Conservation (phyloP, 2,888 invertebrate genomes). For the Drosophila niveifrons region DNA sequence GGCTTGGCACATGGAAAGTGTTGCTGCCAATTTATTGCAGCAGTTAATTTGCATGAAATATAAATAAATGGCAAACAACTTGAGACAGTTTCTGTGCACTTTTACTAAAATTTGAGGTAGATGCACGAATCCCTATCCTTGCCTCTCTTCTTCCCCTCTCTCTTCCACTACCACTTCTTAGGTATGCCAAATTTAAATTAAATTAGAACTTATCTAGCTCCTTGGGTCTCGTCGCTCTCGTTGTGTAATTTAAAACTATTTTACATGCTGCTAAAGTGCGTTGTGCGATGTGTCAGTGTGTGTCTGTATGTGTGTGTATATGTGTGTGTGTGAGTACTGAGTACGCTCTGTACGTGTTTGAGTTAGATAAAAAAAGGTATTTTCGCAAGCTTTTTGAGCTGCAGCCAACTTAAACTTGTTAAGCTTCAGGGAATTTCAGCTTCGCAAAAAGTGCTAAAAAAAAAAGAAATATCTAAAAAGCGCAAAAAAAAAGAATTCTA, state of each 20-base stretch:
- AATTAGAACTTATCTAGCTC: slow-evolving; percentile 72
- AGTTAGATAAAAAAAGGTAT: slow-evolving; percentile 53
- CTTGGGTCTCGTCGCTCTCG: slow-evolving; percentile 42
- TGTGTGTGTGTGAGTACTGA: slow-evolving; percentile 3
- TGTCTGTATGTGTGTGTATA: slow-evolving; percentile 8
- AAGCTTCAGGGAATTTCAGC: slow-evolving; percentile 78
- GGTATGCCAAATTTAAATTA: slow-evolving; percentile 65
- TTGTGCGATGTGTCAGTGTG: slow-evolving; percentile 30
- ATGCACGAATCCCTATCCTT: background rate
- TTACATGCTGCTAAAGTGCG: slow-evolving; percentile 68
- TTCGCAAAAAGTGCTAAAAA: slow-evolving; percentile 52
- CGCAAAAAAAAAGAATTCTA: slow-evolving; percentile 43
- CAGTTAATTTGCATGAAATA: slow-evolving; percentile 81
- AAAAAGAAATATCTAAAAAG: slow-evolving; percentile 32
- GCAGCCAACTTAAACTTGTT: slow-evolving; percentile 78
- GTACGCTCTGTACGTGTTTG: slow-evolving; percentile 18
- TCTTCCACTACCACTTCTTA: background rate
- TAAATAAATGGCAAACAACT: slow-evolving; percentile 78
- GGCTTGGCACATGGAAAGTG: slow-evolving; percentile 50
- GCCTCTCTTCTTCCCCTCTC: background rate
- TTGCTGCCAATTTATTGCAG: slow-evolving; percentile 76
- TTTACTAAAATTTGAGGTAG: slow-evolving; percentile 37
- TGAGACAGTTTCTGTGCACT: slow-evolving; percentile 58
- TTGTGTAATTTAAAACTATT: slow-evolving; percentile 78
- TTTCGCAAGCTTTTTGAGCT: slow-evolving; percentile 62